phyloP scores from a whole-genome alignment of 2,797 vertebrate genomes.

The Meda fulgida region DNA sequence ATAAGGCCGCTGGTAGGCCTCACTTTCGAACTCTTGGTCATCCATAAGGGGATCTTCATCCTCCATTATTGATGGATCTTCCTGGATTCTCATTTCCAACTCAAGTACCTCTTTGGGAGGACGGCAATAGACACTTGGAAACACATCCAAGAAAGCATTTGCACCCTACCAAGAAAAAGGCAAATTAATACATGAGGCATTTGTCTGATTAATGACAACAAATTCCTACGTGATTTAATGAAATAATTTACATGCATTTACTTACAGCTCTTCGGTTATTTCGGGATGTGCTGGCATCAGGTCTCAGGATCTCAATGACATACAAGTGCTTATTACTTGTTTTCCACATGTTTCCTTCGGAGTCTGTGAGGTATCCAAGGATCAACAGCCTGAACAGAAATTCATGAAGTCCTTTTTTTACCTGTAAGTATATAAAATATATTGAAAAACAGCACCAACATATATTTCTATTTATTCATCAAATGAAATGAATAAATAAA shows the following conservation, averaged over 20 bases:
- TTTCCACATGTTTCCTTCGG: constrained; percentile 89
- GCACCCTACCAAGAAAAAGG: constrained; percentile 69
- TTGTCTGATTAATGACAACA: constrained; percentile 10
- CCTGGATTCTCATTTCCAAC: constrained; percentile 70
- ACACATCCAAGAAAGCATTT: constrained; percentile 82
- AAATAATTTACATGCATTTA: not conserved
- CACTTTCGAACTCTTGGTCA: constrained; percentile 80
- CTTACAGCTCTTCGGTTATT: constrained; percentile 71
- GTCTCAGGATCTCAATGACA: constrained; percentile 86
- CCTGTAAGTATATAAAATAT: constrained; percentile 72
- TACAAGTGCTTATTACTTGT: constrained; percentile 86
- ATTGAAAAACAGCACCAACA: constrained; percentile 25
- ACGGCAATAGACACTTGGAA: constrained; percentile 88
- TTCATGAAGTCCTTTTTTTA: constrained; percentile 85
- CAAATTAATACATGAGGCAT: not conserved
- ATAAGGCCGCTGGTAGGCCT: constrained; percentile 91
- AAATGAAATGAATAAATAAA: not conserved
- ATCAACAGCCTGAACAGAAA: constrained; percentile 94
- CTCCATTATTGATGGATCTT: constrained; percentile 30
- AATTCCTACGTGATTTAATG: constrained; percentile 21
- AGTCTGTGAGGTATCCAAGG: constrained; percentile 86
- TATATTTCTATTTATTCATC: not conserved
- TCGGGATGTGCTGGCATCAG: constrained; percentile 52
- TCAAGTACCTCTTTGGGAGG: constrained; percentile 91
- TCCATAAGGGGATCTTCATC: constrained; percentile 85